Percentiles rank a stretch among this genome's conserved stretches.
Evolutionary conservation across 2,113 vertebrate species (phyloP).

Genomic region (Xyrauchen texanus): DNA sequence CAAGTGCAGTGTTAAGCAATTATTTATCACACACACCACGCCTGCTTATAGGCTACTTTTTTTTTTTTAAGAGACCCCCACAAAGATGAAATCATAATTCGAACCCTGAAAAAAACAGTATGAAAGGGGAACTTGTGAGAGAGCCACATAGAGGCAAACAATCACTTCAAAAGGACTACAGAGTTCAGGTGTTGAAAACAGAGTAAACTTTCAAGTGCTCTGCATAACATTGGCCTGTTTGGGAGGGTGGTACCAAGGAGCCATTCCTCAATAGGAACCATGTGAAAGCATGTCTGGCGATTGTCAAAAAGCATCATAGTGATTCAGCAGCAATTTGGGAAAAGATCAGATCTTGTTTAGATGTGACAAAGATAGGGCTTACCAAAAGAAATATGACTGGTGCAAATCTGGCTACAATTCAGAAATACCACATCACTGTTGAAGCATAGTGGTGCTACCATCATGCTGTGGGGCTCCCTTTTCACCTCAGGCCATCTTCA

Average conservation of each 20-base stretch:
- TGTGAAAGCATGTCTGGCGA: not conserved
- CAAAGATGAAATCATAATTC: no score
- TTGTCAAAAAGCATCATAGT: not conserved
- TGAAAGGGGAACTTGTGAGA: not conserved
- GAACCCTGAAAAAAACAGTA: not conserved
- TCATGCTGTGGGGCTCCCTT: not conserved
- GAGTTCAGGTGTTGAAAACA: not conserved
- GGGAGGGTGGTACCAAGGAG: not conserved
- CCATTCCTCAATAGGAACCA: not conserved
- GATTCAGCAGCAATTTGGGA: not conserved
- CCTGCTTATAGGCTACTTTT: no score
- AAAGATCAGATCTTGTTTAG: not conserved
- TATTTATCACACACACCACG: no score
- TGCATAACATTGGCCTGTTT: not conserved
- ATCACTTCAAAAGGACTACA: not conserved
- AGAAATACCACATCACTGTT: not conserved
- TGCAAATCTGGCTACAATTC: not conserved
- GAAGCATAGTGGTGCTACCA: not conserved
- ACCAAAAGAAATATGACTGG: not conserved
- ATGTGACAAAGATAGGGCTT: not conserved
- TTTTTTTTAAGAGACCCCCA: no score
- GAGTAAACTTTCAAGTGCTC: not conserved
- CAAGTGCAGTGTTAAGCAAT: no score
- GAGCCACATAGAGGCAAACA: not conserved
- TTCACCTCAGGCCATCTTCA: not conserved